A percentile compares a stretch with the other conserved stretches of the same genome.
phyloP scores from a whole-genome alignment of 2,797 vertebrate species.

The Hozukius guyotensis region DNA sequence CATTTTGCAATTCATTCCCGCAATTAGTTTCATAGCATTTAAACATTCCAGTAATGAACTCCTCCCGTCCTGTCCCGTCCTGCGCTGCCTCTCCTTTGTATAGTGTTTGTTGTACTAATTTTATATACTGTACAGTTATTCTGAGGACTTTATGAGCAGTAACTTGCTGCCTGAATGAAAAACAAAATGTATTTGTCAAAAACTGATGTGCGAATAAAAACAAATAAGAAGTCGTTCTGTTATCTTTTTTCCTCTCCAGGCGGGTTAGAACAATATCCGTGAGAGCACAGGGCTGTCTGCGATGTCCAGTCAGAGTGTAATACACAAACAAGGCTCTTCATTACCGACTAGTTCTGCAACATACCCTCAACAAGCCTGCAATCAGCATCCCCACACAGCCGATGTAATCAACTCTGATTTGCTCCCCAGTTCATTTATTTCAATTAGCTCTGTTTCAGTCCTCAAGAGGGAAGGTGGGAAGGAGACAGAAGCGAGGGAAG shows the following conservation, averaged over 20 bases:
- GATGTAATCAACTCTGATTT: constrained; percentile 77
- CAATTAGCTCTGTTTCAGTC: constrained; percentile 78
- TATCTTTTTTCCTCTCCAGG: not conserved
- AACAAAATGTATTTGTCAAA: constrained; percentile 71
- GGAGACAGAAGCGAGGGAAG: constrained; percentile 29
- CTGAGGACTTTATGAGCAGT: constrained; percentile 68
- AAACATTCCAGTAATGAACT: constrained; percentile 40
- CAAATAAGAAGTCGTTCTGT: constrained; percentile 33
- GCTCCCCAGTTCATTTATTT: constrained; percentile 78
- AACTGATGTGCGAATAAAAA: constrained; percentile 74
- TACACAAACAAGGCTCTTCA: constrained; percentile 63
- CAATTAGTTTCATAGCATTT: constrained; percentile 39
- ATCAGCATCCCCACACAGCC: constrained; percentile 69
- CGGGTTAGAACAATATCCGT: not conserved
- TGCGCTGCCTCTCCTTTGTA: constrained; percentile 64
- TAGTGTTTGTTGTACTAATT: constrained; percentile 76
- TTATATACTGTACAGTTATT: constrained; percentile 85
- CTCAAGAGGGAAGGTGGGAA: constrained; percentile 53
- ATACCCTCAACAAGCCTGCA: constrained; percentile 61
- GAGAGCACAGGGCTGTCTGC: constrained; percentile 5
- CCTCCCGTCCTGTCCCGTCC: constrained; percentile 36
- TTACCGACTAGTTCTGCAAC: constrained; percentile 56
- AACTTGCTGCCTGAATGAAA: constrained; percentile 65
- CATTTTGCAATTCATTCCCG: constrained; percentile 28
- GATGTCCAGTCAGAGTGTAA: constrained; percentile 48